Percentiles rank a stretch among this genome's conserved stretches.
These are phyloP conservation scores for Xiphophorus hellerii DNA, from an alignment of 2,113 vertebrate species.

Conservation along the genomic window DNA sequence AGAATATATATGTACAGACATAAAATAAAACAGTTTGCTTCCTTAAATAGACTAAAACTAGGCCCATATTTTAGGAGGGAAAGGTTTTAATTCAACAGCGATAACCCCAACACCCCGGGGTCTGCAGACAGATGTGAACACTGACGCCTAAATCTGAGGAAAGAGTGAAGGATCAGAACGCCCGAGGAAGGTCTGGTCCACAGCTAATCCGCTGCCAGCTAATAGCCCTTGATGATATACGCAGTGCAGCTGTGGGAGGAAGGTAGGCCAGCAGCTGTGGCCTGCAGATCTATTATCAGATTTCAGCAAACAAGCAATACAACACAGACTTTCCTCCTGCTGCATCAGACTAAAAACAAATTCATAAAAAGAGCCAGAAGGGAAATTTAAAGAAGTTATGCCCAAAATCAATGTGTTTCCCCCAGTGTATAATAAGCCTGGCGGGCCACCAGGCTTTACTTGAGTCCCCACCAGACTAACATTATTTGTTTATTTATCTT, in stretches of 20 bases:
- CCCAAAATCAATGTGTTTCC: conserved; percentile 5
- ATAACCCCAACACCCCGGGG: conserved; percentile 20
- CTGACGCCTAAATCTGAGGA: conserved; percentile 62
- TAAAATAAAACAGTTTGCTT: too few relatives aligned
- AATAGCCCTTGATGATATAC: conserved; percentile 77
- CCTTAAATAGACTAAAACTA: too few relatives aligned
- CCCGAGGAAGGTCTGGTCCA: conserved; percentile 52
- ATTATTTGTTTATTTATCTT: too few relatives aligned
- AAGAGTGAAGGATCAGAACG: conserved; percentile 54
- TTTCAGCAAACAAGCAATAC: conserved; percentile 69
- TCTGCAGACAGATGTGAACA: conserved; percentile 64
- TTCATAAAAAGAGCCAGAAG: conserved; percentile 29
- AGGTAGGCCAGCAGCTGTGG: conserved; percentile 77
- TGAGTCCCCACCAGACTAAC: too few relatives aligned
- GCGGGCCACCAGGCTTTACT: too few relatives aligned
- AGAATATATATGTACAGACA: too few relatives aligned
- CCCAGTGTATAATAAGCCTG: too few relatives aligned
- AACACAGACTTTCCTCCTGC: conserved; percentile 51
- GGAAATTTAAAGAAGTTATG: conserved; percentile 20
- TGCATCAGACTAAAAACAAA: conserved; percentile 38
- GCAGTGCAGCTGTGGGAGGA: conserved; percentile 73
- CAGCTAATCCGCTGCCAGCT: conserved; percentile 70
- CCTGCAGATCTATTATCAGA: conserved; percentile 68
- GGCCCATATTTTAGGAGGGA: too few relatives aligned
- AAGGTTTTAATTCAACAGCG: too few relatives aligned